phyloP scores from a whole-genome alignment of 2,888 invertebrate genomes.

The Meteorus cinctellus region DNA sequence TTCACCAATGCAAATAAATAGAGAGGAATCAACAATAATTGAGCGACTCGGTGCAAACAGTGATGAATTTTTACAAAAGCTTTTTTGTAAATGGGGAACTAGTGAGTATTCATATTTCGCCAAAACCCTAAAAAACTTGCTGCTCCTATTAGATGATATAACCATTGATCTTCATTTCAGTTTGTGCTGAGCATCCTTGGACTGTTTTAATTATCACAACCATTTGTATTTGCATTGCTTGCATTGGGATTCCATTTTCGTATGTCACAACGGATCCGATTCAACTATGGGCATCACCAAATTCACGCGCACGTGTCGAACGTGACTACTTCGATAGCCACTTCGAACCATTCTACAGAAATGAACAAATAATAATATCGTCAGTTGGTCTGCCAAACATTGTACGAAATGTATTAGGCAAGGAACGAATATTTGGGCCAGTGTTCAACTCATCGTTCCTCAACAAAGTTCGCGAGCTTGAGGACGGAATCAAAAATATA shows the following conservation, averaged over 20 bases:
- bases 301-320: conserved; percentile 89
- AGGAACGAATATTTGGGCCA: conserved; percentile 91
- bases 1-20: conserved; percentile 72
- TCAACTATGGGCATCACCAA: conserved; percentile 95
- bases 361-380: conserved; percentile 92
- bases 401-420: conserved; percentile 80
- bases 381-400: conserved; percentile 80
- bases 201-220: conserved; percentile 81
- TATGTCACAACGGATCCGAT: conserved; percentile 95
- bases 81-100: conserved; percentile 87
- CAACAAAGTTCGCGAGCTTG: conserved; percentile 81
- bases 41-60: conserved; percentile 86
- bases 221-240: conserved; percentile 81
- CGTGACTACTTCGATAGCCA: conserved; percentile 92
- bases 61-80: conserved; percentile 82
- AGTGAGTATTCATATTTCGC: conserved; percentile 62
- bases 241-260: conserved; percentile 83
- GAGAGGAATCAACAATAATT: conserved; percentile 79
- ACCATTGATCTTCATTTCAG: conserved; percentile 60
- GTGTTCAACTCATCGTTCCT: conserved; percentile 90
- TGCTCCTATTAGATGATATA: no score
- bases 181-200: conserved; percentile 88
- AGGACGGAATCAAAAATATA: conserved; percentile 80
- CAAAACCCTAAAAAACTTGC: background rate
- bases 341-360: conserved; percentile 95